Evolutionary conservation across 2,888 invertebrate genomes (phyloP).

Genomic region (Brachyopa scutellaris): DNA sequence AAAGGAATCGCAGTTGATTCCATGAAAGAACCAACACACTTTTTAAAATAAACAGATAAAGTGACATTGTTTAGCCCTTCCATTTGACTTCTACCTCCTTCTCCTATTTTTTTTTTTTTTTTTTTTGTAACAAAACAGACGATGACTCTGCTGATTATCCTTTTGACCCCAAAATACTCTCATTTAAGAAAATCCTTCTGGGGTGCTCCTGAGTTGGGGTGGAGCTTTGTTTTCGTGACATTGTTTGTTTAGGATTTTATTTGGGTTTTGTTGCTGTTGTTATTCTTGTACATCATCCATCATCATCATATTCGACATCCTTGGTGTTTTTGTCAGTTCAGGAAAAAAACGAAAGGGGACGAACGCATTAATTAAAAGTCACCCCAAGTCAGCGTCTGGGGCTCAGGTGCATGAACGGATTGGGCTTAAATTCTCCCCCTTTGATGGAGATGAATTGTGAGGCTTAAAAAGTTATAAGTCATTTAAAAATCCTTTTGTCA

Average conservation of each 20-base stretch:
- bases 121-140: neutral
- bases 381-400: neutral
- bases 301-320: constrained; percentile 63
- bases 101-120: no score
- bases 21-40: no score
- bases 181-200: constrained; percentile 41
- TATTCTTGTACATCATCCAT: constrained; percentile 54
- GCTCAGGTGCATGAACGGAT: constrained; percentile 38
- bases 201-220: constrained; percentile 7
- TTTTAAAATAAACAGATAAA: no score
- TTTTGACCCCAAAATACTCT: constrained; percentile 44
- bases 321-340: constrained; percentile 32
- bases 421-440: neutral
- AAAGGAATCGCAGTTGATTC: no score
- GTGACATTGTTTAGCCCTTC: no score
- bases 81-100: neutral
- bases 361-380: constrained; percentile 58
- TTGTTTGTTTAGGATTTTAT: constrained; percentile 51
- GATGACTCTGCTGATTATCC: constrained; percentile 46
- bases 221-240: constrained; percentile 1
- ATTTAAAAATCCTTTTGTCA: neutral
- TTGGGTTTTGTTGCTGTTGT: neutral
- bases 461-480: neutral
- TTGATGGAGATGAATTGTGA: constrained; percentile 36
- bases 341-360: no score